Base-by-base conservation (phyloP, 2,888 invertebrate species). In the Catocala nupta region DNA sequence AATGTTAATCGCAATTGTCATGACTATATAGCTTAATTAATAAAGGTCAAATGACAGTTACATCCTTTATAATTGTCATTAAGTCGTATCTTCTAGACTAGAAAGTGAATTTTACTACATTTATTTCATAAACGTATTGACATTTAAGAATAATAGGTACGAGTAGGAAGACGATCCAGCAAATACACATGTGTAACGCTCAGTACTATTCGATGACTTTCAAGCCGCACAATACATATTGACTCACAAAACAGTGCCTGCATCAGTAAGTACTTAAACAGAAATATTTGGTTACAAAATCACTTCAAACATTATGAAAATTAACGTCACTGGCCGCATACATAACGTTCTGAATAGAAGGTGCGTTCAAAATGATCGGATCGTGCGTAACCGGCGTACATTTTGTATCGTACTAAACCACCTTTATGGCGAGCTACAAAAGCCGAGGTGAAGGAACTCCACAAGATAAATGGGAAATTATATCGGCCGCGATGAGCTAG, bases 401-500 rank as follows among this genome's bases (percentile, higher is more conserved):
- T 84, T 87, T 88, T 89, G 92, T 92, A 92, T 92, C 90, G 89
- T 86, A 90, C 85, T 85, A 79, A 87, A 83, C 85, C 88, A 90
- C 90, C 90, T 92, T 91, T 91, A 90, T 90, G 83, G 77, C 71
- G 71, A 64, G 86, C 87, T 87, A 93, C 93, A 94, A 93, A 88
- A 90, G 90, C 65, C 76, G 85, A 89, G 92, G 92, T 93, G 86
- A 92, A 92, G 88, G 90, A 93, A 90, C 93, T 90, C 83, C 60
- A 68, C 78, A 77, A 91, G 92, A 93, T 93, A 92, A 92, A 93
- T 93, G 92, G 73, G 89, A 92, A 92, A 93, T 93, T 91, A 92
- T 93, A 94, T 93, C 90, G 90, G 89, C 86, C 81, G 85, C 89
- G 91, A 93, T 93, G 91, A 91, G 87, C 87, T 89, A 87, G 88